Conservation (phyloP, 2,113 vertebrate genomes). For the Solea senegalensis region DNA sequence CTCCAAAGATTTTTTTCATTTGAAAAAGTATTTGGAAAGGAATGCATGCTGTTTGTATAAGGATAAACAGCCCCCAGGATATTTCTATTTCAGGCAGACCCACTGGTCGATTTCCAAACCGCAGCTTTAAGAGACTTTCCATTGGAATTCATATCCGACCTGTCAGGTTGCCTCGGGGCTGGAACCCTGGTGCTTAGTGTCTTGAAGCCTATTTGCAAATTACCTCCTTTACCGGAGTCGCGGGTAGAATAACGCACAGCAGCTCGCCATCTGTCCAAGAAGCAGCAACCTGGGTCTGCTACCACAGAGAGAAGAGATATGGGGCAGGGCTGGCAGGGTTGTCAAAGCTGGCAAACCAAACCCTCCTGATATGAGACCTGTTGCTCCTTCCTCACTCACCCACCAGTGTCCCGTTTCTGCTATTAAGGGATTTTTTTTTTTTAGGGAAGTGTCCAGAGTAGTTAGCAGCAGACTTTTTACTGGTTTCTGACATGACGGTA, state of each 20-base stretch:
- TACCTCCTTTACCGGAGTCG: conserved; percentile 44
- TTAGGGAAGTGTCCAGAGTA: conserved; percentile 69
- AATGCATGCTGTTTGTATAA: conserved; percentile 43
- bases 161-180: conserved; percentile 49
- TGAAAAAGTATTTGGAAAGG: conserved; percentile 20
- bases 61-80: conserved; percentile 34
- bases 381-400: conserved; percentile 41
- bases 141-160: conserved; percentile 58
- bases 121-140: conserved; percentile 60
- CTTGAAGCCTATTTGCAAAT: conserved; percentile 69
- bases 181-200: conserved; percentile 41
- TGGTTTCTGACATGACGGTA: conserved; percentile 62
- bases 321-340: conserved; percentile 24
- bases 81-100: conserved; percentile 32
- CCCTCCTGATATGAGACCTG: conserved; percentile 59
- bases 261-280: conserved; percentile 42
- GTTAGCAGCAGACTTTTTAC: conserved; percentile 70
- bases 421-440: conserved; percentile 59
- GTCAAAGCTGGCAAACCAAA: conserved; percentile 66
- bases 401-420: conserved; percentile 69
- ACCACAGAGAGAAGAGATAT: conserved; percentile 46
- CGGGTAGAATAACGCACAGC: conserved; percentile 68
- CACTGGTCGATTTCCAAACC: conserved; percentile 64
- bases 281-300: conserved; percentile 67
- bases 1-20: background rate